Base-by-base conservation (phyloP, 2,797 vertebrate species). In the Scyliorhinus canicula region DNA sequence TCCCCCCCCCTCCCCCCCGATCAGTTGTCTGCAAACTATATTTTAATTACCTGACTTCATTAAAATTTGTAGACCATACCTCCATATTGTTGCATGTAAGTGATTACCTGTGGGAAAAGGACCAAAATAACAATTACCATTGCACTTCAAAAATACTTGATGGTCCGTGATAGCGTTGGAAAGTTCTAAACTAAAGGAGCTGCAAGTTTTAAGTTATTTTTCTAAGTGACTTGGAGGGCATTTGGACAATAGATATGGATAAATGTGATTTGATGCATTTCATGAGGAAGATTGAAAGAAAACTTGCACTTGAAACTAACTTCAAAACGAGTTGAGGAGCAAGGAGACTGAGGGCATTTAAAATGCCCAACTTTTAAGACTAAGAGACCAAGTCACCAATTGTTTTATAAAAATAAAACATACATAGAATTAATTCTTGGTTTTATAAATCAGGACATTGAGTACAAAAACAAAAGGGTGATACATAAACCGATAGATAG, bases 1-100 rank as follows among this genome's bases (percentile, higher is more conserved):
- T 40, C 8, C 16, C 2, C 35, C 0, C 14, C 12, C 16, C 2
- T 16, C 0, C 14, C 12, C 0, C 24, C 1, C 4, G 0, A 31
- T 21, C 55, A 90, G 52, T 90, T 6, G 60, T 90, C 88, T 65
- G 40, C 19, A 65, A 63, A 40, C 57, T 11, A 12, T 21, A 90
- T 44, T 1, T 24, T 65, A 91, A 35, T 40, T 8, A 40, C n/a
- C 55, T 19, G 16, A 86, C 28, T 40, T 16, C 11, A 55, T 86
- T 28, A 40, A 63, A 44, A 11, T 63, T 91, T 40, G 57, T 91
- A 11, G 57, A 91, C 21, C 11, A 12, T 0, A 44, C 40, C 19
- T 21, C 21, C 14, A 65, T 8, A 3, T 44, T n/a, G n/a, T n/a
- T n/a, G n/a, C n/a, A n/a, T 40, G n/a, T 65, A 7, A 9, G 2